These are phyloP conservation scores for Colostygia pectinataria DNA, from an alignment of 2,888 invertebrate genomes.

Conservation along the genomic window DNA sequence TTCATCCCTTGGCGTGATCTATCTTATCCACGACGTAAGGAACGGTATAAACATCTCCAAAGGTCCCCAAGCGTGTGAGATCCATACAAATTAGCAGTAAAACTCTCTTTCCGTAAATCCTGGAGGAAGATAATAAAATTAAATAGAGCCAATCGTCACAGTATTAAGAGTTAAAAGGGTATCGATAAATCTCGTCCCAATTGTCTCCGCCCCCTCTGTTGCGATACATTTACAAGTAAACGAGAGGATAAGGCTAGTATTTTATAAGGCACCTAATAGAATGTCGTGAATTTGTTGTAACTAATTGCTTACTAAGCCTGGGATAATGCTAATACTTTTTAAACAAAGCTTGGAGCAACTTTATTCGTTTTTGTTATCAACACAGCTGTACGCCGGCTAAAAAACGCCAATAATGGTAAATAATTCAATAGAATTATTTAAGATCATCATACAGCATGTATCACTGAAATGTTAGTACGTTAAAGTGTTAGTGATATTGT, in stretches of 20 bases:
- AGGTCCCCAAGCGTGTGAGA: conserved; percentile 3
- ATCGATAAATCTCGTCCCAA: conserved; percentile 53
- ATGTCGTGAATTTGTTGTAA: conserved; percentile 16
- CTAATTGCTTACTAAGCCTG: conserved; percentile 14
- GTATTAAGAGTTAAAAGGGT: conserved; percentile 56
- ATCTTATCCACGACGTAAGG: neutral
- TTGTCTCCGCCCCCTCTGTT: conserved; percentile 40
- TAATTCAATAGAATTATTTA: too few species aligned
- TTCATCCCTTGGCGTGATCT: neutral
- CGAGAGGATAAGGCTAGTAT: conserved; percentile 15
- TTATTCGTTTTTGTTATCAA: too few species aligned
- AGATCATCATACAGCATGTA: too few species aligned
- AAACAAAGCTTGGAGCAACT: too few species aligned
- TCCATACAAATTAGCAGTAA: conserved; percentile 19
- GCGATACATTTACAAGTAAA: conserved; percentile 25
- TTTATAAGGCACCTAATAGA: conserved; percentile 13
- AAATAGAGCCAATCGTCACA: conserved; percentile 52
- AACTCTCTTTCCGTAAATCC: conserved; percentile 11
- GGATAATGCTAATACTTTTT: too few species aligned
- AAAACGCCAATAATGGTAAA: too few species aligned
- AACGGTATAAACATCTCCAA: conserved; percentile 2
- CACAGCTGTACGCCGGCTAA: too few species aligned
- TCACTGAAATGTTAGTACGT: too few species aligned
- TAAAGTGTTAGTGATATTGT: too few species aligned
- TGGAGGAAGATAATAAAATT: conserved; percentile 48